Percentiles rank a stretch among this genome's conserved stretches.
Conservation (phyloP, 2,113 vertebrate species). For the Aythya baeri region DNA sequence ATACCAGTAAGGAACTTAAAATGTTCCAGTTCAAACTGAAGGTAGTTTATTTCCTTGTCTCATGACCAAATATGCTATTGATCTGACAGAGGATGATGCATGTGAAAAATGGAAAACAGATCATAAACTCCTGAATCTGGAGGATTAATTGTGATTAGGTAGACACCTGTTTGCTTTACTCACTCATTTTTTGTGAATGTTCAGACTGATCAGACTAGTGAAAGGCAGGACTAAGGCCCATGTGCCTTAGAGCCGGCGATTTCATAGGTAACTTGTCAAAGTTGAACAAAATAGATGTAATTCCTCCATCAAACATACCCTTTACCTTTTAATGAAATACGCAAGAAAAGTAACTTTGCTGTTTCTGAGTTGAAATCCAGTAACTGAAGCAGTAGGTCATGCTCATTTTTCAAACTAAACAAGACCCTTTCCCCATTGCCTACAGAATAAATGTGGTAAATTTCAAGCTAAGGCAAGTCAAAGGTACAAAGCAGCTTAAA, state of each 20-base stretch:
- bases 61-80: not conserved
- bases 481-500: not conserved
- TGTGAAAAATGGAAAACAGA: not conserved
- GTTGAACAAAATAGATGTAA: not conserved
- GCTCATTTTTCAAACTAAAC: not conserved
- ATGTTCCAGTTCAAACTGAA: not conserved
- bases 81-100: not conserved
- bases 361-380: not conserved
- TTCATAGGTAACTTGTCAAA: not conserved
- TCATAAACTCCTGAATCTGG: not conserved
- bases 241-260: not conserved
- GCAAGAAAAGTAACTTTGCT: not conserved
- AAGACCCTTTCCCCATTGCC: not conserved
- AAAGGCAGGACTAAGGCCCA: not conserved
- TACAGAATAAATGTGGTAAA: not conserved
- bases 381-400: not conserved
- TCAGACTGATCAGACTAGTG: not conserved
- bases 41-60: not conserved
- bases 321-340: not conserved
- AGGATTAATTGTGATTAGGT: not conserved
- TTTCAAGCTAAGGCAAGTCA: conserved; percentile 2
- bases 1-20: not conserved
- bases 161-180: not conserved
- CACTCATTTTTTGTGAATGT: not conserved
- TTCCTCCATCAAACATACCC: not conserved